Evolutionary conservation across 2,113 vertebrate genomes (phyloP), one percentile per base, ranked within the genome.

Genomic region (Podocnemis expansa): DNA sequence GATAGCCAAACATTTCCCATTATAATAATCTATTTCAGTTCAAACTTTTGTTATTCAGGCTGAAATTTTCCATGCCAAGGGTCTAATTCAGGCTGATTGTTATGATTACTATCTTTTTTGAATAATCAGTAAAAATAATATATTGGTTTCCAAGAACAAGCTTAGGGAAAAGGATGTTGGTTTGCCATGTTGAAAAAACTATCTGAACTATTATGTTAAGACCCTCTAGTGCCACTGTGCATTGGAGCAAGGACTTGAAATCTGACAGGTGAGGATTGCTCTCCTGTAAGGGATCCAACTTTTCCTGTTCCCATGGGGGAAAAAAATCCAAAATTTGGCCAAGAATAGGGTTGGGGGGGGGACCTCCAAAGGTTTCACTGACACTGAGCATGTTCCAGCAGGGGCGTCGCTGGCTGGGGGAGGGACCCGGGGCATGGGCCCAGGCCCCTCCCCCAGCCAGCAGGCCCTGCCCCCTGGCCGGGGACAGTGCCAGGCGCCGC

Each of bases 71-170:
- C 16, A 85, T 51, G 67, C 5, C 14, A 58, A 10, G 2, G 73
- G 63, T 78, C 41, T 47, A 10, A 67, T 7, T 87, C n/a, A 17
- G 41, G 5, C 38, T 89, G 9, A 70, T 3, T 6, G 85, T 81
- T 81, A 52, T 17, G 13, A 52, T 17, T 13, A 52, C 14, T 13
- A 52, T 19, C 5, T 0, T 83, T 88, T 49, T 1, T 49, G 85
- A 49, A 47, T 38, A 45, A 76, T 89, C n/a, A 84, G 17, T 6
- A 49, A 91, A 86, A 90, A 88, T 63, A 80, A 55, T 78, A 4
- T 4, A 45, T 6, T 10, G 78, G 12, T n/a, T 92, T 84, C 31
- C 9, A 43, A 80, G 14, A 82, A 21, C 43, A 73, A 2, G 9
- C 73, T 88, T 45, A 73, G 78, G 38, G 56, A 63, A 92, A 93